A percentile compares a stretch with the other conserved stretches of the same genome.
phyloP scores from a whole-genome alignment of 2,113 vertebrate genomes.

The Gasterosteus nipponicus region DNA sequence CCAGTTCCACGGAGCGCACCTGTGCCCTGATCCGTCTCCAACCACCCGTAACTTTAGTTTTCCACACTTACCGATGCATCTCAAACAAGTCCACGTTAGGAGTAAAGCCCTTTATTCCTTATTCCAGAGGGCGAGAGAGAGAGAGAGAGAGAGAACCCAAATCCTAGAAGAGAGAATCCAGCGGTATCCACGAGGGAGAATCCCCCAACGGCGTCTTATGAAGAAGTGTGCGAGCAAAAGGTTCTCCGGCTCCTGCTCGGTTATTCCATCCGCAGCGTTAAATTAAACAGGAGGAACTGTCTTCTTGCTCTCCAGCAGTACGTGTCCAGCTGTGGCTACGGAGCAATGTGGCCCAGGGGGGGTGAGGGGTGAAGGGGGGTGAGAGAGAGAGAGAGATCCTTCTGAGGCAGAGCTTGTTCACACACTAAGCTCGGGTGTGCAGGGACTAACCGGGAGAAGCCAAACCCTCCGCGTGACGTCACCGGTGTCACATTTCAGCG shows the following conservation, averaged over 20 bases:
- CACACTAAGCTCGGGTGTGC: conserved; percentile 73
- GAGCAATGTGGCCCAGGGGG: conserved; percentile 41
- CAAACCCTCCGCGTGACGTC: conserved; percentile 79
- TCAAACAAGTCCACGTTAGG: conserved; percentile 66
- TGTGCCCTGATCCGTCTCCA: conserved; percentile 37
- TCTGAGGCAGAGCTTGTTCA: conserved; percentile 76
- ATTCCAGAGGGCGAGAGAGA: conserved; percentile 62
- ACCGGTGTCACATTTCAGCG: conserved; percentile 77
- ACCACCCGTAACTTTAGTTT: conserved; percentile 15
- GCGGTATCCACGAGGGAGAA: conserved; percentile 67
- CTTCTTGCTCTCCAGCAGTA: conserved; percentile 52
- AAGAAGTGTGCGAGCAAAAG: conserved; percentile 52
- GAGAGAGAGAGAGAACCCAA: conserved; percentile 67
- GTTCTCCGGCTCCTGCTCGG: conserved; percentile 44
- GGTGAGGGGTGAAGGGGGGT: conserved; percentile 31
- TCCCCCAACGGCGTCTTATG: conserved; percentile 58
- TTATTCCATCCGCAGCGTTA: conserved; percentile 67
- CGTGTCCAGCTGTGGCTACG: conserved; percentile 75
- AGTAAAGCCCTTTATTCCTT: conserved; percentile 65
- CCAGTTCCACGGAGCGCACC: conserved; percentile 41
- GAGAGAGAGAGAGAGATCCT: conserved; percentile 65
- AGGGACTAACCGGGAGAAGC: conserved; percentile 66
- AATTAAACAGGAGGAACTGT: conserved; percentile 52
- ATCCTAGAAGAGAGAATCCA: conserved; percentile 70
- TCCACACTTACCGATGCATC: conserved; percentile 73